Evolutionary conservation across 2,888 invertebrate species (phyloP).

Genomic region (Ditula angustiorana): DNA sequence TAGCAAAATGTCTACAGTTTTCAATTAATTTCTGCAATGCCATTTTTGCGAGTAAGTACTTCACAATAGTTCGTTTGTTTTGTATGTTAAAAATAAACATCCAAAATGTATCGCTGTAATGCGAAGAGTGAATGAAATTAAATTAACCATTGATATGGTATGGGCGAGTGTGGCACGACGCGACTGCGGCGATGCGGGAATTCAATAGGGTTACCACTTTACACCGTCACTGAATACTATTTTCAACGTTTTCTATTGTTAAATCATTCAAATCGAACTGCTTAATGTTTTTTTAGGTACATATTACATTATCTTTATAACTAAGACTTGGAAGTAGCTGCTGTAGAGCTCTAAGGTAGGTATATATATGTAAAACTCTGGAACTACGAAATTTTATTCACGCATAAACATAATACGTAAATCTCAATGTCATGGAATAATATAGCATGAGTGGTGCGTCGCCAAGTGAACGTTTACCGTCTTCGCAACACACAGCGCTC

Average conservation of each 20-base stretch:
- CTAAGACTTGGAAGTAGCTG: no score
- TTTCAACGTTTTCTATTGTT: no score
- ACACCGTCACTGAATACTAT: not conserved
- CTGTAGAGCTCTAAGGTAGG: no score
- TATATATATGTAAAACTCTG: no score
- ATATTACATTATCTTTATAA: no score
- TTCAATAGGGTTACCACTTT: constrained; percentile 17
- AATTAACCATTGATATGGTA: constrained; percentile 36
- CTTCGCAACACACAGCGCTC: constrained; percentile 23
- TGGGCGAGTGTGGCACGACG: constrained; percentile 22
- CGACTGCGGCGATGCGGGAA: constrained; percentile 28
- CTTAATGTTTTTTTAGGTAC: no score
- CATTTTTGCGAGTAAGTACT: not conserved
- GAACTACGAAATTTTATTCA: no score
- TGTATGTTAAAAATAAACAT: constrained; percentile 3
- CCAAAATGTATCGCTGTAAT: constrained; percentile 6
- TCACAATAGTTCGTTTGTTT: not conserved
- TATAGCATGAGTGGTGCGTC: not conserved
- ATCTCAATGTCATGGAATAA: not conserved
- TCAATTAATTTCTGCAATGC: no score
- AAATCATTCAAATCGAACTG: no score
- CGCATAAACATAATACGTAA: no score
- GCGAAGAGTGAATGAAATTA: constrained; percentile 24
- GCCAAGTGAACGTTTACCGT: not conserved
- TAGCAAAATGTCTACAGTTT: no score